Conservation (phyloP, 2,113 vertebrate genomes). For the Osmerus eperlanus region DNA sequence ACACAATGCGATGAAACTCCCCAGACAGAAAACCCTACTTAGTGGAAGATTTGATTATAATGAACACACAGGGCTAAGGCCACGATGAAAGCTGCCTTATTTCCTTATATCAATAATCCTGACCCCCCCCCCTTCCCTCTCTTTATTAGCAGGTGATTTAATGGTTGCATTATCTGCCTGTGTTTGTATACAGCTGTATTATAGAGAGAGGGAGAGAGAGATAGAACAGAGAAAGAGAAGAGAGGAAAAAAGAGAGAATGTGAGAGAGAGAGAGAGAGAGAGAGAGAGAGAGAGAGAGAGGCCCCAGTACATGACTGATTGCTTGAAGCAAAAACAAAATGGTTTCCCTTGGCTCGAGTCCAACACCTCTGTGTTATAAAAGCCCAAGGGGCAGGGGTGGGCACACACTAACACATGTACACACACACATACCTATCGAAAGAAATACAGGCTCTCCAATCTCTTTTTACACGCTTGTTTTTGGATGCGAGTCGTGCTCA, state of each 20-base stretch:
- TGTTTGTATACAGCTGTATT: conserved; percentile 45
- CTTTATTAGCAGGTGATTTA: conserved; percentile 55
- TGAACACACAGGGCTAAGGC: too few species aligned
- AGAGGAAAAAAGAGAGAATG: neutral
- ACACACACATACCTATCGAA: conserved; percentile 17
- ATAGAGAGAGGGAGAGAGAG: neutral
- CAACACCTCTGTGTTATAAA: conserved; percentile 48
- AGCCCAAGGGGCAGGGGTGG: conserved; percentile 26
- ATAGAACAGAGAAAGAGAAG: neutral
- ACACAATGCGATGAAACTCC: too few species aligned
- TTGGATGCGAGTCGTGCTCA: conserved; percentile 13
- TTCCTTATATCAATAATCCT: neutral
- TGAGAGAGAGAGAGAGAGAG: conserved; percentile 6
- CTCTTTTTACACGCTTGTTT: conserved; percentile 19
- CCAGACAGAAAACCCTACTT: too few species aligned
- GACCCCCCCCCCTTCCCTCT: neutral
- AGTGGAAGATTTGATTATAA: too few species aligned
- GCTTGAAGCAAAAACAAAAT: conserved; percentile 56
- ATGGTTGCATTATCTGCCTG: conserved; percentile 34
- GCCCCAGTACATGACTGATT: conserved; percentile 31
- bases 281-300: conserved; percentile 22
- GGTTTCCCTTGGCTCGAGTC: conserved; percentile 52
- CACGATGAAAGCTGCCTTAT: too few species aligned
- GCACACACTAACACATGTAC: conserved; percentile 1
- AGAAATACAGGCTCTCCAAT: conserved; percentile 27